Conservation (phyloP, 2,888 invertebrate genomes). For the Hedychridium roseum region DNA sequence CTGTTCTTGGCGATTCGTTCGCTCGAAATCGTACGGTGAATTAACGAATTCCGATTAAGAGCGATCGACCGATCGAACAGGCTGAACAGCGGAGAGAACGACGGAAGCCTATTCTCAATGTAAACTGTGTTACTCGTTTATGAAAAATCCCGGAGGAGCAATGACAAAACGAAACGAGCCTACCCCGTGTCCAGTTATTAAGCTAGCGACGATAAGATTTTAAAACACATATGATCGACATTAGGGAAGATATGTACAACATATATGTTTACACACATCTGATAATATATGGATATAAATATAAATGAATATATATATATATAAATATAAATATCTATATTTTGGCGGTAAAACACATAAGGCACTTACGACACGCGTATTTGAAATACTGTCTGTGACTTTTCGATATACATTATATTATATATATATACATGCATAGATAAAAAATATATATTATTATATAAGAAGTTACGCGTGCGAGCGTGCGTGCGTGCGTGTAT, state of each 20-base stretch:
- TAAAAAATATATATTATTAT: slow-evolving; percentile 13
- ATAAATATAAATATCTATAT: slow-evolving; percentile 44
- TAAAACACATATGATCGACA: slow-evolving; percentile 27
- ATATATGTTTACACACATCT: slow-evolving; percentile 11
- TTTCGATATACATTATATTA: slow-evolving; percentile 47
- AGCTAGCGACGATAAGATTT: slow-evolving; percentile 22
- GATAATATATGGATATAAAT: slow-evolving; percentile 21
- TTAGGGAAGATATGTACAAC: slow-evolving; percentile 10
- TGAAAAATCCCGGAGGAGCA: not conserved
- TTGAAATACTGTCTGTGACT: slow-evolving; percentile 51
- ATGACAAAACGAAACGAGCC: slow-evolving; percentile 5
- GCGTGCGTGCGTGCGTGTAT: slow-evolving; percentile 2
- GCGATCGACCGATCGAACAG: too few species aligned
- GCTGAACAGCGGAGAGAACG: not conserved
- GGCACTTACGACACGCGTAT: slow-evolving; percentile 40
- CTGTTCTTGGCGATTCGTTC: too few species aligned
- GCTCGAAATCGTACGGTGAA: too few species aligned
- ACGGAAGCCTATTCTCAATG: not conserved
- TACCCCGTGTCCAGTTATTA: slow-evolving; percentile 5
- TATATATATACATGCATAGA: slow-evolving; percentile 14
- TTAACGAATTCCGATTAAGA: too few species aligned
- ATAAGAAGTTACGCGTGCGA: slow-evolving; percentile 8
- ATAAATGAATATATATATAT: slow-evolving; percentile 21
- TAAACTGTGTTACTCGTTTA: not conserved
- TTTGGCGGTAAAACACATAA: slow-evolving; percentile 49